Conservation (phyloP, 2,797 vertebrate species). For the Alca torda region DNA sequence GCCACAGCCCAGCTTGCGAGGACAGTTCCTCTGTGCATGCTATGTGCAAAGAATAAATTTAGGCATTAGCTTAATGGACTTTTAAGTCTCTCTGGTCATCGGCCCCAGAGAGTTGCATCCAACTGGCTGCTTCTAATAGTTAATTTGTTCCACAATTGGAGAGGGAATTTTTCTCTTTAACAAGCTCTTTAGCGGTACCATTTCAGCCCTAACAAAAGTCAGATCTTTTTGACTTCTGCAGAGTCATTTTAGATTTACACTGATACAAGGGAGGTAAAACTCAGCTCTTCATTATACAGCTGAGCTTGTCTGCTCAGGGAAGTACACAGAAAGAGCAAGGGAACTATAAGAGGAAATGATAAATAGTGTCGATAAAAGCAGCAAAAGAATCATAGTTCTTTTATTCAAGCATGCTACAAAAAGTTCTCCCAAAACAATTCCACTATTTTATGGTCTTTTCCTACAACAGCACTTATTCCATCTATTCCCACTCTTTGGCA, state of each 20-base stretch:
- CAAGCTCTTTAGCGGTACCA: not conserved
- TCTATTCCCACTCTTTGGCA: not conserved
- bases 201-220: not conserved
- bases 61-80: constrained; percentile 24
- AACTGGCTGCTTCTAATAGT: not conserved
- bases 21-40: not conserved
- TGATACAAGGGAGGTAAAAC: not conserved
- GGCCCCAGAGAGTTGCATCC: constrained; percentile 1
- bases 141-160: constrained; percentile 21
- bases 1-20: not conserved
- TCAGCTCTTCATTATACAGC: not conserved
- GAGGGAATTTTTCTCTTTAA: not conserved
- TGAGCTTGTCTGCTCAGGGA: not conserved
- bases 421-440: not conserved
- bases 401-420: not conserved
- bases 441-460: not conserved
- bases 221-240: not conserved
- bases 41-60: not conserved
- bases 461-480: not conserved
- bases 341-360: not conserved
- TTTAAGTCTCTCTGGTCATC: constrained; percentile 8
- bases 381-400: not conserved
- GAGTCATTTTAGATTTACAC: not conserved
- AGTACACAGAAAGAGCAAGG: not conserved
- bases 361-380: constrained; percentile 1